Evolutionary conservation across 1,140 invertebrate species (phyloP).

Genomic region (Araneus ventricosus): DNA sequence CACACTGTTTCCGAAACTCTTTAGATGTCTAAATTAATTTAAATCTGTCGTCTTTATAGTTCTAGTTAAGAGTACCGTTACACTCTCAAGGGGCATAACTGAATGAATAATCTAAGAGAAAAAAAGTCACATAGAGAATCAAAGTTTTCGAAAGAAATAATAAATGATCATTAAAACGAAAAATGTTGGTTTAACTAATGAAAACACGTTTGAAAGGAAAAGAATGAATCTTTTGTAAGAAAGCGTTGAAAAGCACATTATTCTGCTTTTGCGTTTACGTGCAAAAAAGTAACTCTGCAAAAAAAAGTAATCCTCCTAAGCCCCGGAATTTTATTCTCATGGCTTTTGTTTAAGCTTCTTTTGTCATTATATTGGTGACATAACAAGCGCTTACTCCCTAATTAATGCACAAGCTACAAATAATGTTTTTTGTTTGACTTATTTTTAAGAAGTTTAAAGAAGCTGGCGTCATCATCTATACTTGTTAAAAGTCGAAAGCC

Average conservation of each 20-base stretch:
- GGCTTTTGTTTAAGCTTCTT: conserved; percentile 20
- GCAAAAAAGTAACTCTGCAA: neutral
- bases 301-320: conserved; percentile 19
- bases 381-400: conserved; percentile 1
- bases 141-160: conserved; percentile 8
- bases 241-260: conserved; percentile 19
- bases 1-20: neutral
- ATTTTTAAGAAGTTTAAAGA: neutral
- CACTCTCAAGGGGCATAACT: neutral
- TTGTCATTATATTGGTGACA: conserved; percentile 34
- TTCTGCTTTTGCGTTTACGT: neutral
- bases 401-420: conserved; percentile 7
- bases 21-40: neutral
- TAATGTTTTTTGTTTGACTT: neutral
- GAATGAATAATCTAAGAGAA: neutral
- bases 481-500: neutral
- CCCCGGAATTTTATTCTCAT: neutral
- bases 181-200: conserved; percentile 37
- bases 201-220: conserved; percentile 6
- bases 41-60: neutral
- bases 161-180: conserved; percentile 38
- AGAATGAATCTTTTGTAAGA: conserved; percentile 7
- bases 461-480: neutral
- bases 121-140: neutral
- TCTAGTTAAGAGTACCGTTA: neutral